Evolutionary conservation across 2,888 invertebrate species (phyloP).

Genomic region (Sarcophaga rosellei): DNA sequence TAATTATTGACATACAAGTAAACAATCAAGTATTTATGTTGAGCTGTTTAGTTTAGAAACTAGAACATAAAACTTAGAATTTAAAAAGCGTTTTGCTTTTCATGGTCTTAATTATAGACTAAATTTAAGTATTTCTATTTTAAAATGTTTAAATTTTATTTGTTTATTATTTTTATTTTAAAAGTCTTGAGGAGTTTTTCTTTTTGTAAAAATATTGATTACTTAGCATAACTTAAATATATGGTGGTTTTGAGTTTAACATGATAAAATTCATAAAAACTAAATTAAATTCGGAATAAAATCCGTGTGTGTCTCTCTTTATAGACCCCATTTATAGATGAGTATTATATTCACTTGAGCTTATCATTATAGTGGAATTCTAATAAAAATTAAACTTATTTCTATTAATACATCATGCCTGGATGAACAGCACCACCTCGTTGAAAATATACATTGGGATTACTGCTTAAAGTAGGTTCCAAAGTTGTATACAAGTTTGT

Average conservation of each 20-base stretch:
- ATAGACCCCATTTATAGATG: not conserved
- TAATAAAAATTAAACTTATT: slow-evolving; percentile 20
- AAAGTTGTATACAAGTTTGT: slow-evolving; percentile 92
- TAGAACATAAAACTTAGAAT: slow-evolving; percentile 48
- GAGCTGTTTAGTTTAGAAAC: slow-evolving; percentile 13
- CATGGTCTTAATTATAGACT: slow-evolving; percentile 22
- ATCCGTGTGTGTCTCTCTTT: not conserved
- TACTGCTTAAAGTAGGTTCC: slow-evolving; percentile 92
- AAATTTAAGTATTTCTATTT: slow-evolving; percentile 22
- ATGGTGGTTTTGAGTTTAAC: slow-evolving; percentile 42
- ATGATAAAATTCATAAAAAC: not conserved
- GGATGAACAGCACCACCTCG: slow-evolving; percentile 90
- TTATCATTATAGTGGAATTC: slow-evolving; percentile 14
- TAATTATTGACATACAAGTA: slow-evolving; percentile 65
- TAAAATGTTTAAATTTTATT: not conserved
- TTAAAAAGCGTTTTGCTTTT: slow-evolving; percentile 63
- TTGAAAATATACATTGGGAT: slow-evolving; percentile 95
- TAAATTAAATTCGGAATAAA: not conserved
- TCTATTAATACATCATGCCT: slow-evolving; percentile 92
- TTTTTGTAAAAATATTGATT: slow-evolving; percentile 22
- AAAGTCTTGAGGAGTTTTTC: slow-evolving; percentile 60
- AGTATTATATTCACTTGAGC: slow-evolving; percentile 17
- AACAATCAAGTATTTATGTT: slow-evolving; percentile 64
- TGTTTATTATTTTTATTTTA: slow-evolving; percentile 47
- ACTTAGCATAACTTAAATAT: slow-evolving; percentile 52